Evolutionary conservation across 2,113 vertebrate genomes (phyloP), one percentile per base, ranked within the genome.

Genomic region (Axis porcinus): DNA sequence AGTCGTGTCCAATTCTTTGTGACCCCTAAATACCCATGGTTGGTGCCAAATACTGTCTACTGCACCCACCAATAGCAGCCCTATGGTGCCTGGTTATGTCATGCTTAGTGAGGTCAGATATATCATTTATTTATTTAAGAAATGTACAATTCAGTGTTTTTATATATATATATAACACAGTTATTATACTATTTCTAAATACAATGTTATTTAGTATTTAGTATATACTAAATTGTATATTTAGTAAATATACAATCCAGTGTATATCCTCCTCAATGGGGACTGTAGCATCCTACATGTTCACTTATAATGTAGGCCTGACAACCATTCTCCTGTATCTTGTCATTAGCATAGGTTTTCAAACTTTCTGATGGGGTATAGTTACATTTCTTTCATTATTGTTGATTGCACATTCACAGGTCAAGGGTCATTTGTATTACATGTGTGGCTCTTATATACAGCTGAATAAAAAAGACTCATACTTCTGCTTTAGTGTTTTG

Each of bases 61-160:
- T 17, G 3, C 0, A 27, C 47, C 25, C 7, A 45, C 64, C 19
- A 70, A 11, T 12, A 74, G 2, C 50, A 76, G 14, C 4, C 4
- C 6, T 4, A 1, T 8, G 28, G 58, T 52, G 7, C 13, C 25
- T 45, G 25, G 21, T 50, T 96, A 52, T 40, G 17, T 82, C 16
- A 52, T 1, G 27, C 60, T 91, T 52, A 40, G 13, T 36, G 6
- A 30, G 16, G 21, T 76, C 52, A 87, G 4, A 25, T 28, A n/a
- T 13, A 47, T 45, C 4, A 81, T 45, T 67, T 33, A 58, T 93
- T 89, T 60, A 83, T 40, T 91, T 97, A 50, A 86, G 43, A 95
- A n/a, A 52, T 36, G 28, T 27, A 43, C 23, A 79, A 7, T 83
- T 16, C 78, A 70, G n/a, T 23, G 10, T 12, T 70, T 70, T 0